These are phyloP conservation scores for Thamnophis sirtalis DNA, from an alignment of 2,113 vertebrate genomes.

Conservation along the genomic window DNA sequence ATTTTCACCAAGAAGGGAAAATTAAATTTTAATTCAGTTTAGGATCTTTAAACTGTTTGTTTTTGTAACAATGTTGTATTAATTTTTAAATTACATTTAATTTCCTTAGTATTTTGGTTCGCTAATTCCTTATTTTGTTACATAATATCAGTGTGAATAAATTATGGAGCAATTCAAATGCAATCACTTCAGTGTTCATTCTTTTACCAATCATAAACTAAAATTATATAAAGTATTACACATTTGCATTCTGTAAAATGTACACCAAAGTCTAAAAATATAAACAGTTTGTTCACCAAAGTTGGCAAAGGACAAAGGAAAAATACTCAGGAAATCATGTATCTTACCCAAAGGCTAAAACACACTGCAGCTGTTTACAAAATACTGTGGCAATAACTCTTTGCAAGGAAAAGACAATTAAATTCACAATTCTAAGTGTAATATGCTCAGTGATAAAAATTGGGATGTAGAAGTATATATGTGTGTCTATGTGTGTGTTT, in stretches of 20 bases:
- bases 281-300: constrained; percentile 65
- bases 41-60: not conserved
- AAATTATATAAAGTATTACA: constrained; percentile 62
- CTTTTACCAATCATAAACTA: constrained; percentile 63
- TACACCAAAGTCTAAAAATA: constrained; percentile 58
- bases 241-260: constrained; percentile 52
- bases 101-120: not conserved
- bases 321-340: constrained; percentile 45
- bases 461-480: not conserved
- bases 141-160: constrained; percentile 71
- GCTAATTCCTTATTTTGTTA: not conserved
- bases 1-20: not conserved
- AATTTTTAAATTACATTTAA: not conserved
- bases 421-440: not conserved
- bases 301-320: constrained; percentile 51
- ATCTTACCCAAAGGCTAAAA: not conserved
- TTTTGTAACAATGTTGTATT: not conserved
- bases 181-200: constrained; percentile 76
- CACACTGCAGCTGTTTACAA: not conserved
- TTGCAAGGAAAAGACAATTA: not conserved
- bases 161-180: constrained; percentile 78
- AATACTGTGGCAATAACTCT: not conserved
- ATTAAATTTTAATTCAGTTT: not conserved
- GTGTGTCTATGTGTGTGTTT: no score
- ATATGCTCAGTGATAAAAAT: not conserved